Base-by-base conservation (phyloP, 2,113 vertebrate genomes). In the Scytalopus superciliaris region DNA sequence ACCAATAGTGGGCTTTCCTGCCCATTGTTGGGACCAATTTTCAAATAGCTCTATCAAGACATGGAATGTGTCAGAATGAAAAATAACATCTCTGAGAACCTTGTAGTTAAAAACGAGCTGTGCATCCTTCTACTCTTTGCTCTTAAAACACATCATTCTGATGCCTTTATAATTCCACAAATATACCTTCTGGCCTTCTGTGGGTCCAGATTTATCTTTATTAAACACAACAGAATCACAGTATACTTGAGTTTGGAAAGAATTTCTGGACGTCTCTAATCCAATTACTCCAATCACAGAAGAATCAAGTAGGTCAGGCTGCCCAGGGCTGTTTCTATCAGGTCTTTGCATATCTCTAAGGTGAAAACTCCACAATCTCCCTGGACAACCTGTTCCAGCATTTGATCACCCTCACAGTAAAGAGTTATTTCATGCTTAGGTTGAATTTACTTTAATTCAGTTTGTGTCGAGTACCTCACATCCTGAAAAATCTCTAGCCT, bases 331-430 rank as follows among this genome's bases (percentile, higher is more conserved):
- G 42, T 55, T 76, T 69, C 50, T 37, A 24, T 35, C 19, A 31
- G 6, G 7, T 7, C n/a, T 87, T 89, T 69, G 11, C 27, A 33
- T 33, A 50, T 63, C 47, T 67, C 33, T 49, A 19, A 21, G 35
- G 82, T 19, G 6, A 27, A 44, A 85, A 60, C 24, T 57, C 37
- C 40, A 30, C 6, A 8, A 14, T 66, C 15, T 89, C 66, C 22
- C 24, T 14, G 22, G 37, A 28, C 7, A 81, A 50, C n/a, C 11
- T 39, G 4, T 42, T 67, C 53, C 27, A 50, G 10, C 0, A 0
- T 37, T 55, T 60, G 45, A 82, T 67, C 49, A 68, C 9, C 6
- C 19, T 49, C 57, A 47, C 4, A 33, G 10, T 28, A 50, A 63
- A 63, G 60, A 45, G 6, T 7, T 2, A 37, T 64, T 87, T 70